Base-by-base conservation (phyloP, 1,140 invertebrate genomes). In the Octopus sinensis region DNA sequence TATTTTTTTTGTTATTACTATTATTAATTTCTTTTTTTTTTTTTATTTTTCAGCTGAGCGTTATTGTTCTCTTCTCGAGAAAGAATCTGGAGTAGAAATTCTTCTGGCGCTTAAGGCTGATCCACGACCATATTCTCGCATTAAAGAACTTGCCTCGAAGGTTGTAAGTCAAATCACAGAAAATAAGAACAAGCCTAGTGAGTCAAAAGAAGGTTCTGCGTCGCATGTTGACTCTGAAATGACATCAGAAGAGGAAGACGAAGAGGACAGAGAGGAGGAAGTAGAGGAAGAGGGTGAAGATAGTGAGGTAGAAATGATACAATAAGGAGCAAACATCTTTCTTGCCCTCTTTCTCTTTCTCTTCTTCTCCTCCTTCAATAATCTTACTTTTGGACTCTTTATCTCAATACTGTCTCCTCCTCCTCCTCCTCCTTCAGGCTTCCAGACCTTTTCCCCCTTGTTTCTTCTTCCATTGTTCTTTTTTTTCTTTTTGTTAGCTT, bases 41-140 rank as follows among this genome's bases (percentile, higher is more conserved):
- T 82, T 62, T 83, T 53, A 71, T 79, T 23, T 84, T 92, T 83
- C 90, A 95, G 94, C 96, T 56, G 93, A 94, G 23, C 98, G 98
- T 91, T 99, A 98, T 90, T 98, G 96, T 90, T 91, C 92, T 79
- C 92, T 98, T 84, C 93, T 99, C 12, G 94, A 95, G 85, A 92
- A 93, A 77, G 97, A 98, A 92, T 95, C 95, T 79, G 97, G 97
- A 1, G 88, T 97, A 71, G 90, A 92, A 73, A 91, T 96, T 54
- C 90, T 98, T 5, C 91, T 93, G 78, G 92, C 93, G 76, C 89
- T 98, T 10, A 91, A 95, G n/a, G 53, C 10, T 3, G 83, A 86
- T 62, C 80, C 82, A 1, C 62, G 84, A 52, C 84, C 87, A 7
- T 80, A 83, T 13, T 5, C 71, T 5, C 54, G 78, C 4, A 84